A percentile compares a stretch with the other conserved stretches of the same genome.
These are phyloP conservation scores for Mythimna vitellina DNA, from an alignment of 2,888 invertebrate genomes.

Conservation along the genomic window DNA sequence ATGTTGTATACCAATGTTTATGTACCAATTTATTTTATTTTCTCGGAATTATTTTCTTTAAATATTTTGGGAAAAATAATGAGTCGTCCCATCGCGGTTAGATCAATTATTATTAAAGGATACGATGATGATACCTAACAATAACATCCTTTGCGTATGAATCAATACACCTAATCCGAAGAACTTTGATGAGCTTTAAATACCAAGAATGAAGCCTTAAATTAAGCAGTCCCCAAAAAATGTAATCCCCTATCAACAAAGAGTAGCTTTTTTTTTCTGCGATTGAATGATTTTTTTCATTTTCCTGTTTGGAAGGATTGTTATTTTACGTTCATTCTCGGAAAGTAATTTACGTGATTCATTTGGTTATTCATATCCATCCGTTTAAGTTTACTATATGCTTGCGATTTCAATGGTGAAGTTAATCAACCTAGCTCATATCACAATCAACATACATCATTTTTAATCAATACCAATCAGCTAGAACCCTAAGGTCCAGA, in stretches of 20 bases:
- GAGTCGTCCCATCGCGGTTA: background rate
- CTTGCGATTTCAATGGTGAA: too few relatives aligned
- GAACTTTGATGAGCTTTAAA: slow-evolving; percentile 14
- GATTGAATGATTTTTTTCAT: slow-evolving; percentile 3
- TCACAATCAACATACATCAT: too few relatives aligned
- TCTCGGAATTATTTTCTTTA: background rate
- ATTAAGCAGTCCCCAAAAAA: slow-evolving; percentile 3
- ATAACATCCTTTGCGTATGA: background rate
- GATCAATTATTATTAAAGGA: background rate
- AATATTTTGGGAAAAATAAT: background rate
- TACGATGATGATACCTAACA: background rate
- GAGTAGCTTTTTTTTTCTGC: slow-evolving; percentile 9
- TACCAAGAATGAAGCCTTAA: slow-evolving; percentile 13
- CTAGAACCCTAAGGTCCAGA: too few relatives aligned
- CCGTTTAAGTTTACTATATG: background rate
- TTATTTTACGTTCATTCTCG: slow-evolving; percentile 15
- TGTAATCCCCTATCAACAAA: background rate
- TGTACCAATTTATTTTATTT: too few relatives aligned
- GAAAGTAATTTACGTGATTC: slow-evolving; percentile 16
- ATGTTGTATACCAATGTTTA: too few relatives aligned
- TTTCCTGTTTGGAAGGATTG: slow-evolving; percentile 28
- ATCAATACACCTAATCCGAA: slow-evolving; percentile 10
- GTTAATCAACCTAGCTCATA: too few relatives aligned
- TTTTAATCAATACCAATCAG: too few relatives aligned
- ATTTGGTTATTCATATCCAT: background rate